Evolutionary conservation across 2,797 vertebrate species (phyloP).

Genomic region (Alauda arvensis): DNA sequence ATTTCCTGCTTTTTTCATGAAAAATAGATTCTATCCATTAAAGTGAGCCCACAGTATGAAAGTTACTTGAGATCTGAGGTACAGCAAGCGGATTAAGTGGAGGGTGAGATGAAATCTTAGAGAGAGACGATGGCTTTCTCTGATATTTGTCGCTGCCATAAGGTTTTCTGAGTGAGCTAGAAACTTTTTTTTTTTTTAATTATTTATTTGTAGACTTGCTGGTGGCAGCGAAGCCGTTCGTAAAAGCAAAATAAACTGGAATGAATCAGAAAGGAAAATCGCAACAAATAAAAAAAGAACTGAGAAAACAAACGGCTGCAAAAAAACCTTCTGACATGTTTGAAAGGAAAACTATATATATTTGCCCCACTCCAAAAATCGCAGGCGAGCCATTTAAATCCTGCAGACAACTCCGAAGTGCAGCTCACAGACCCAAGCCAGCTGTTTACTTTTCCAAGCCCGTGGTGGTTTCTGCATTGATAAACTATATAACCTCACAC

Average conservation of each 20-base stretch:
- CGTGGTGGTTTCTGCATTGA: slow-evolving; percentile 54
- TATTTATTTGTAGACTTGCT: slow-evolving; percentile 3
- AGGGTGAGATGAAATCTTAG: slow-evolving; percentile 63
- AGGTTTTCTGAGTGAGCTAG: slow-evolving; percentile 48
- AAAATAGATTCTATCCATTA: slow-evolving; percentile 81
- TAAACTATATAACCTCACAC: slow-evolving; percentile 59
- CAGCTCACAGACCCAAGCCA: slow-evolving; percentile 25
- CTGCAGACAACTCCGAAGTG: slow-evolving; percentile 4
- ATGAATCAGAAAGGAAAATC: background rate
- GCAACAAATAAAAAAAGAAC: slow-evolving; percentile 38
- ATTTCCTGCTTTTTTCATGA: slow-evolving; percentile 83
- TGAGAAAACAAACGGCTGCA: slow-evolving; percentile 22
- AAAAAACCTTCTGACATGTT: slow-evolving; percentile 12
- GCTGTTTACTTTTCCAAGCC: slow-evolving; percentile 62
- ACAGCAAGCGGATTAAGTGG: slow-evolving; percentile 69
- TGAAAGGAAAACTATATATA: slow-evolving; percentile 1
- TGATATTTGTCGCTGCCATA: slow-evolving; percentile 45
- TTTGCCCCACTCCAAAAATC: background rate
- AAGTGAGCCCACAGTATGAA: slow-evolving; percentile 73
- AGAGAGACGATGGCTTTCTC: slow-evolving; percentile 43
- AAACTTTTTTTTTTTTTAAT: background rate
- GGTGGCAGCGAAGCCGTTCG: background rate
- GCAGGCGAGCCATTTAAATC: slow-evolving; percentile 22
- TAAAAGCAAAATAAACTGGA: slow-evolving; percentile 25
- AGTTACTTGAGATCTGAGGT: slow-evolving; percentile 77